phyloP scores from a whole-genome alignment of 2,888 invertebrate species.

The Polymixis flavicincta region DNA sequence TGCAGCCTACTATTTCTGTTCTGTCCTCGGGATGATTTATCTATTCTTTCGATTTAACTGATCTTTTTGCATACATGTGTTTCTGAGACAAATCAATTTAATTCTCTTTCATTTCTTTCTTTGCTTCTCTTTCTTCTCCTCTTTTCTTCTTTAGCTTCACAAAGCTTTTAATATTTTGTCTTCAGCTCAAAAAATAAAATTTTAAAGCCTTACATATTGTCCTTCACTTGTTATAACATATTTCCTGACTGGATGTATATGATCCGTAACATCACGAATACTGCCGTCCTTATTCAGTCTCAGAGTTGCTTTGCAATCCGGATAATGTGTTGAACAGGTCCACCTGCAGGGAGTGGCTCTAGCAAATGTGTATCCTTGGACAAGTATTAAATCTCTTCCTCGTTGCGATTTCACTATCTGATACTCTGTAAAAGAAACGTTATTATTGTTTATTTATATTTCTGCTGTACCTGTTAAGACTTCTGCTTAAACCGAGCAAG shows the following conservation, averaged over 20 bases:
- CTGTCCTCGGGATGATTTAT: background rate
- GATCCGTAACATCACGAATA: constrained; percentile 14
- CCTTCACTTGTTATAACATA: constrained; percentile 49
- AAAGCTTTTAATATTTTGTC: background rate
- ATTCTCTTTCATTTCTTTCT: background rate
- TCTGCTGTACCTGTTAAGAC: background rate
- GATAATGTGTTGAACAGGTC: constrained; percentile 66
- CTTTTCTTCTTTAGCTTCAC: background rate
- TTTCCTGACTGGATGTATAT: constrained; percentile 61
- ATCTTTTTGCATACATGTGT: background rate
- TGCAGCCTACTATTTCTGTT: background rate
- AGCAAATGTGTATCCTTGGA: constrained; percentile 71
- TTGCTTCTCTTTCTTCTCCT: no score
- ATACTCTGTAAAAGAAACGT: constrained; percentile 51
- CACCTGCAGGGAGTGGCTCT: constrained; percentile 57
- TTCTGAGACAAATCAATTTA: background rate
- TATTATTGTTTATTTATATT: background rate
- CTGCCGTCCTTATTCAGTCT: constrained; percentile 33
- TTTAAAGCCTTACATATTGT: constrained; percentile 44
- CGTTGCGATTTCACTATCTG: constrained; percentile 68
- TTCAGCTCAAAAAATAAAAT: background rate
- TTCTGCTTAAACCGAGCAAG: background rate
- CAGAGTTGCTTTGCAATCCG: constrained; percentile 50
- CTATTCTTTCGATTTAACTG: background rate
- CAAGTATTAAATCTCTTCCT: constrained; percentile 71